Conservation (phyloP, 2,888 invertebrate genomes). For the Prionchulus punctatus region DNA sequence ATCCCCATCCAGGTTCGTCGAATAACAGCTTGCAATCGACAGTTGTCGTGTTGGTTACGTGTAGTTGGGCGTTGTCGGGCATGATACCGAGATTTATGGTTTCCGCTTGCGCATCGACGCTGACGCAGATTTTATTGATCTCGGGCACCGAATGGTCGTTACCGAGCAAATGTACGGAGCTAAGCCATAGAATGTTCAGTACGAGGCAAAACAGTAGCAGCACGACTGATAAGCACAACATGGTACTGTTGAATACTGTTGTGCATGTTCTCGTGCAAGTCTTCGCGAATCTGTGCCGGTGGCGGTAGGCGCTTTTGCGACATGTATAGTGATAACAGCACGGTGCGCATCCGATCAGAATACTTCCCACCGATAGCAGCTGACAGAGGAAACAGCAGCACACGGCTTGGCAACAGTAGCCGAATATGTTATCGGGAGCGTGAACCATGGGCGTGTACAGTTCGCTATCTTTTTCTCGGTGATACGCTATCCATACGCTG, state of each 20-base stretch:
- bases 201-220: constrained; percentile 2
- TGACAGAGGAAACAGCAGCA: constrained; percentile 3
- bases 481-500: not conserved
- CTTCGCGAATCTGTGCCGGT: constrained; percentile 6
- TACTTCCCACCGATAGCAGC: not conserved
- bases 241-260: constrained; percentile 2
- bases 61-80: not conserved
- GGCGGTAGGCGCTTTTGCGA: not conserved
- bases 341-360: constrained; percentile 2
- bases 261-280: constrained; percentile 5
- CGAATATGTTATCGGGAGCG: not conserved
- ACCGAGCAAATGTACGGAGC: constrained; percentile 6
- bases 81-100: not conserved
- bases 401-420: not conserved
- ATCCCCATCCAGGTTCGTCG: not conserved
- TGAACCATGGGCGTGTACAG: not conserved
- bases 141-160: constrained; percentile 5
- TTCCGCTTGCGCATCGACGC: not conserved
- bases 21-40: constrained; percentile 6
- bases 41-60: not conserved
- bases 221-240: not conserved
- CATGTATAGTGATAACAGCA: constrained; percentile 8
- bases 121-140: not conserved
- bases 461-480: not conserved
- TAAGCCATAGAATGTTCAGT: constrained; percentile 6